A percentile compares a stretch with the other conserved stretches of the same genome.
Evolutionary conservation across 2,888 invertebrate species (phyloP).

Genomic region (Brachylomia viminalis): DNA sequence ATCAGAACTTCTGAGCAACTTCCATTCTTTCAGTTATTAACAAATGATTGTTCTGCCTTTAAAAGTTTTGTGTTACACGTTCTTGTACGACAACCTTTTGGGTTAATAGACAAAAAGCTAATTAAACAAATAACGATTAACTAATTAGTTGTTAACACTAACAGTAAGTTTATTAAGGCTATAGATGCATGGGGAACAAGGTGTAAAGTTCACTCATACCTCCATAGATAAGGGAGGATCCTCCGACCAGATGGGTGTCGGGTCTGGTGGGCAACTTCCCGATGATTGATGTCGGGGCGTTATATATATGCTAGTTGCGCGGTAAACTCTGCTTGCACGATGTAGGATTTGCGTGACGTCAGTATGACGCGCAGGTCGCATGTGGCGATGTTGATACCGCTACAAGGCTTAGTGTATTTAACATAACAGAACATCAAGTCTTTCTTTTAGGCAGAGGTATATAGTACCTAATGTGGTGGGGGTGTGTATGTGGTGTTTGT

Average conservation of each 20-base stretch:
- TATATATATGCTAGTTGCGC: too few relatives aligned
- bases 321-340: too few relatives aligned
- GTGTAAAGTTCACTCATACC: too few relatives aligned
- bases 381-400: too few relatives aligned
- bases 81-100: not conserved
- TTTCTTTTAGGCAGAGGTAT: not conserved
- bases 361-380: too few relatives aligned
- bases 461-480: not conserved
- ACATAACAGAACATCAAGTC: not conserved
- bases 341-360: too few relatives aligned
- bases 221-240: too few relatives aligned
- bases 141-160: not conserved
- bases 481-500: not conserved
- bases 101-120: not conserved
- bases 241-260: too few relatives aligned
- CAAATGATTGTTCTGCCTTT: slow-evolving; percentile 29
- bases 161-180: not conserved
- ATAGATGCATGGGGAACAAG: too few relatives aligned
- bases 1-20: slow-evolving; percentile 35
- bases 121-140: not conserved
- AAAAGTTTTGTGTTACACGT: slow-evolving; percentile 8
- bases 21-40: slow-evolving; percentile 26
- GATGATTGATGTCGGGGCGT: too few relatives aligned
- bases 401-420: not conserved
- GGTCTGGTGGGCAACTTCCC: too few relatives aligned